phyloP scores from a whole-genome alignment of 2,113 vertebrate genomes.

The Triplophysa siluroides region DNA sequence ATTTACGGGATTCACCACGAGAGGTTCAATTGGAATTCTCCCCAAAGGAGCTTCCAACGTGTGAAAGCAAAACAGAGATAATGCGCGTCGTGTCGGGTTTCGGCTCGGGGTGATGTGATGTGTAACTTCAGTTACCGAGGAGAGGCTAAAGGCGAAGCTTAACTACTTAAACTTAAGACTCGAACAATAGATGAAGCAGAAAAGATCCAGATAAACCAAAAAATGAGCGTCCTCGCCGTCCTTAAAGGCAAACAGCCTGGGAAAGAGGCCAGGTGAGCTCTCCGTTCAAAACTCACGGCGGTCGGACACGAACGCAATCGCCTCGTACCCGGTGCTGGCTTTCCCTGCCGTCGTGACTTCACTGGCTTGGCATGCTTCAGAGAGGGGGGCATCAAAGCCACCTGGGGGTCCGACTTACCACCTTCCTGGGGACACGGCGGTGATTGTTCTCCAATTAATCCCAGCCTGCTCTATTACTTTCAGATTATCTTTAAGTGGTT shows the following conservation, averaged over 20 bases:
- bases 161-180: conserved; percentile 49
- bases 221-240: conserved; percentile 29
- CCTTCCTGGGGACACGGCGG: conserved; percentile 73
- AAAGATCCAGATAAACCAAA: conserved; percentile 21
- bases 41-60: conserved; percentile 38
- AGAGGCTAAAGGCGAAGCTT: conserved; percentile 35
- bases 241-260: neutral
- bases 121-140: conserved; percentile 24
- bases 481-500: conserved; percentile 83
- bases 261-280: neutral
- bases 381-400: conserved; percentile 74
- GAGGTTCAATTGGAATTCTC: conserved; percentile 47
- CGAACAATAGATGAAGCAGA: conserved; percentile 41
- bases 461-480: conserved; percentile 82
- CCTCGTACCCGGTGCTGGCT: neutral
- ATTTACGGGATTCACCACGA: conserved; percentile 35
- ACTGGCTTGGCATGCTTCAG: conserved; percentile 46
- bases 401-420: conserved; percentile 66
- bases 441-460: conserved; percentile 83
- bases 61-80: conserved; percentile 49
- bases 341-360: neutral
- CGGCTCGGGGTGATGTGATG: conserved; percentile 25
- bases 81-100: conserved; percentile 40
- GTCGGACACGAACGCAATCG: too few species aligned
- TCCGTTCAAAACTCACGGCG: neutral